A percentile compares a stretch with the other conserved stretches of the same genome.
phyloP scores from a whole-genome alignment of 1,140 invertebrate species.

The Drosophila kikkawai region DNA sequence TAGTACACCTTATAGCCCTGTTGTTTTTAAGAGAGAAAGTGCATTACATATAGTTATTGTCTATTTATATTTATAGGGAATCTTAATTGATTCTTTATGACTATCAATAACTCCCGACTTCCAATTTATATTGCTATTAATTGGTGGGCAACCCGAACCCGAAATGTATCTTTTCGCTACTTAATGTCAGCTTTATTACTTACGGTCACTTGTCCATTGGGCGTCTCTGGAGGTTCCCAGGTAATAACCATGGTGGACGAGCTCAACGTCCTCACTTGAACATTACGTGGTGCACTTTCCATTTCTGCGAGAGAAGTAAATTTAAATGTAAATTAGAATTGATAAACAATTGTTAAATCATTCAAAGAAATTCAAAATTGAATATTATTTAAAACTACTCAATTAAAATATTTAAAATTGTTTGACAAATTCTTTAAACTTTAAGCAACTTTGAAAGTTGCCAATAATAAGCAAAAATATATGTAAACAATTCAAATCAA shows the following conservation, averaged over 20 bases:
- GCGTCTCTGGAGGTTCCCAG: constrained; percentile 98
- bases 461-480: too few relatives aligned
- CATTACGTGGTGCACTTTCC: constrained; percentile 96
- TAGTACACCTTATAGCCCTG: constrained; percentile 99
- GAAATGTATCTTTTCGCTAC: constrained; percentile 52
- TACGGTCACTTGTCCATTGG: constrained; percentile 98
- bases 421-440: too few relatives aligned
- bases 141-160: not conserved
- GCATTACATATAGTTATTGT: too few relatives aligned
- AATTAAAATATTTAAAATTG: too few relatives aligned
- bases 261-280: constrained; percentile 96
- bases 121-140: not conserved
- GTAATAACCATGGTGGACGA: constrained; percentile 98
- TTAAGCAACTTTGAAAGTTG: too few relatives aligned
- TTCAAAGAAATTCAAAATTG: too few relatives aligned
- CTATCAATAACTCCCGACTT: not conserved
- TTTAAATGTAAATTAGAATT: too few relatives aligned
- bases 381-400: too few relatives aligned
- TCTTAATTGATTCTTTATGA: not conserved
- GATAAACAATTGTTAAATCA: too few relatives aligned
- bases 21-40: constrained; percentile 34
- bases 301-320: constrained; percentile 89
- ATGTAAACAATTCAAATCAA: too few relatives aligned
- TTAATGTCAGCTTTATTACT: constrained; percentile 85
- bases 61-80: not conserved